Conservation (phyloP, 2,888 invertebrate species). For the Drosophila longiperda region DNA sequence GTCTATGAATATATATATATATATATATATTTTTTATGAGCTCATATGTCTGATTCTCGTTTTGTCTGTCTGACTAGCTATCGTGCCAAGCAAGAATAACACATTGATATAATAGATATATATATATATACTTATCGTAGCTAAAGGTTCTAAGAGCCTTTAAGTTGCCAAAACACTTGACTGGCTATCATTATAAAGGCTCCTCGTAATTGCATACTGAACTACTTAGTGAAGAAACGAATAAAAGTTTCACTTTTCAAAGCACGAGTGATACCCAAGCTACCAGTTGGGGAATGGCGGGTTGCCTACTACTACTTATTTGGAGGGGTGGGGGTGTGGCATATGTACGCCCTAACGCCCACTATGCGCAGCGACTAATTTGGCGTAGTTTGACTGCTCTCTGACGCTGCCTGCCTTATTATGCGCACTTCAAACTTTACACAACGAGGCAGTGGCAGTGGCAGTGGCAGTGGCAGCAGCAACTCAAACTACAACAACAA, state of each 20-base stretch:
- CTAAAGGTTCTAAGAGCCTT: neutral
- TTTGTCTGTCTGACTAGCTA: neutral
- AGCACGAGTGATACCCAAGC: slow-evolving; percentile 36
- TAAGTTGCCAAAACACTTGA: slow-evolving; percentile 7
- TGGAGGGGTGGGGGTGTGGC: neutral
- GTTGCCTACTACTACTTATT: slow-evolving; percentile 51
- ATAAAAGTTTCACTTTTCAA: slow-evolving; percentile 68
- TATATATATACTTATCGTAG: neutral
- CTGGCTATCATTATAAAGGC: slow-evolving; percentile 17
- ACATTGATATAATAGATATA: slow-evolving; percentile 2
- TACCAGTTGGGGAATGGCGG: neutral
- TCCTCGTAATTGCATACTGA: slow-evolving; percentile 11
- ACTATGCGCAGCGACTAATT: slow-evolving; percentile 74
- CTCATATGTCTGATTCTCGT: neutral
- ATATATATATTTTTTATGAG: too few species aligned
- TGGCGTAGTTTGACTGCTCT: slow-evolving; percentile 54
- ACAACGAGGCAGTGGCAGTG: slow-evolving; percentile 59
- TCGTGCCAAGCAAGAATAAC: slow-evolving; percentile 7
- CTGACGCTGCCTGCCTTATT: slow-evolving; percentile 68
- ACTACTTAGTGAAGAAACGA: slow-evolving; percentile 42
- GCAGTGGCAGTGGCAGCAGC: slow-evolving; percentile 17
- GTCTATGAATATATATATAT: too few species aligned
- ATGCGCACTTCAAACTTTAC: slow-evolving; percentile 81
- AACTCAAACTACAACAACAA: slow-evolving; percentile 8
- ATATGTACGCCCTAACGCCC: slow-evolving; percentile 39